Percentiles rank a stretch among this genome's conserved stretches.
Evolutionary conservation across 1,140 invertebrate species (phyloP).

Genomic region (Monomorium pharaonis): DNA sequence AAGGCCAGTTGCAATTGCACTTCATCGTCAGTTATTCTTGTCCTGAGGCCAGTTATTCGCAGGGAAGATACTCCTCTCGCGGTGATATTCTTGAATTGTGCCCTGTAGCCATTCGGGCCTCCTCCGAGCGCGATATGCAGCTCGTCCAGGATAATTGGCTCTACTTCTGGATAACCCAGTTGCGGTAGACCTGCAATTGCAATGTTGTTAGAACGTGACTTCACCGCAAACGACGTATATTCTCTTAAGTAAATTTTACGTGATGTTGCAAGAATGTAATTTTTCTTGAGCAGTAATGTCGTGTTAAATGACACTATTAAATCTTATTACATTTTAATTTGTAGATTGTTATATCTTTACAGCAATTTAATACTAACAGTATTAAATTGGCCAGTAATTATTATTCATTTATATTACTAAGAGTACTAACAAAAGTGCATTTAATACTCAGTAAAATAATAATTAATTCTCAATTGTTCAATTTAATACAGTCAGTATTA

Average conservation of each 20-base stretch:
- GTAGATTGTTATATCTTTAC: not conserved
- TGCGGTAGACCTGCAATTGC: constrained; percentile 78
- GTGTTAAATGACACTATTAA: not conserved
- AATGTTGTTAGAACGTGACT: not conserved
- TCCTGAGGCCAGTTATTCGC: constrained; percentile 90
- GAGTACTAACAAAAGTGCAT: no score
- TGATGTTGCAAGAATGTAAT: not conserved
- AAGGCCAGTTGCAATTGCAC: constrained; percentile 92
- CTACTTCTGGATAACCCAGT: constrained; percentile 86
- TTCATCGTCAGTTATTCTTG: constrained; percentile 85
- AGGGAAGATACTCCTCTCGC: constrained; percentile 92
- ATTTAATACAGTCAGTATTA: no score
- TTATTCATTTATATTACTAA: no score
- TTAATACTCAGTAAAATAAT: no score
- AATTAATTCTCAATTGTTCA: no score
- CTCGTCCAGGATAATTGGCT: constrained; percentile 92
- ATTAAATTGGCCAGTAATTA: no score
- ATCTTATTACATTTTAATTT: not conserved
- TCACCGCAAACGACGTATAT: not conserved
- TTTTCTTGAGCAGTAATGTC: not conserved
- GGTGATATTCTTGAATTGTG: constrained; percentile 91
- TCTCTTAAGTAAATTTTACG: not conserved
- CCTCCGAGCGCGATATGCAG: constrained; percentile 91
- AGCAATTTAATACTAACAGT: no score
- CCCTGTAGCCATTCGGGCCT: constrained; percentile 91